Evolutionary conservation across 2,797 vertebrate species (phyloP), one percentile per base, ranked within the genome.

Genomic region (Micrastur ruficollis): DNA sequence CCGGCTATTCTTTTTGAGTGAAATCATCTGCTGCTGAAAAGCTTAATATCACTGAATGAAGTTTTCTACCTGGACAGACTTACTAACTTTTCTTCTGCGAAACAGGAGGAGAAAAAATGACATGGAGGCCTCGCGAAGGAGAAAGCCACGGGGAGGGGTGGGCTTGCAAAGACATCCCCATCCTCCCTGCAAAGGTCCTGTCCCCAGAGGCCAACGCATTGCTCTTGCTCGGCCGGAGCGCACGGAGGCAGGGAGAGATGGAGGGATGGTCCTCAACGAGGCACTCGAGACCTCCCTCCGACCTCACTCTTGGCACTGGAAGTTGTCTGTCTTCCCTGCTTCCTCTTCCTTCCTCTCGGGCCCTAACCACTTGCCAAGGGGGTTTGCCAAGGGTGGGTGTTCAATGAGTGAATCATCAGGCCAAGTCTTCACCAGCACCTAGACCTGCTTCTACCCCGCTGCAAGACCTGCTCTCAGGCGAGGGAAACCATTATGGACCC

Each of bases 181-280:
- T 26, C 27, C 32, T 16, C 31, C 38, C 62, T 23, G 12, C 23
- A 19, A 11, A 50, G 32, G 20, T 46, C 26, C 52, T 12, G 16
- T 31, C 38, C n/a, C 13, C 31, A 26, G 29, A 44, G 56, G 23
- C 55, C 61, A 59, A 47, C 0, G 0, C 4, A 0, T 16, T 31
- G 40, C 31, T 47, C 16, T 71, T n/a, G 21, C 55, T 58, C 49
- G 36, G 40, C 46, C 47, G 29, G 36, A 65, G 36, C 2, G 0
- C 8, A 1, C 3, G 2, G 25, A 75, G 26, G 11, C 26, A 23
- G 2, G 27, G 13, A 13, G 36, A 90, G 23, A n/a, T 2, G 10
- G 76, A 49, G 44, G 29, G 9, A 21, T 4, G 34, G 11, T n/a
- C 55, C 61, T 71, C 6, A 1, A 10, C 3, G 1, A 78, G 47